Evolutionary conservation across 1,140 invertebrate genomes (phyloP).

Genomic region (Brachionus angularis): DNA sequence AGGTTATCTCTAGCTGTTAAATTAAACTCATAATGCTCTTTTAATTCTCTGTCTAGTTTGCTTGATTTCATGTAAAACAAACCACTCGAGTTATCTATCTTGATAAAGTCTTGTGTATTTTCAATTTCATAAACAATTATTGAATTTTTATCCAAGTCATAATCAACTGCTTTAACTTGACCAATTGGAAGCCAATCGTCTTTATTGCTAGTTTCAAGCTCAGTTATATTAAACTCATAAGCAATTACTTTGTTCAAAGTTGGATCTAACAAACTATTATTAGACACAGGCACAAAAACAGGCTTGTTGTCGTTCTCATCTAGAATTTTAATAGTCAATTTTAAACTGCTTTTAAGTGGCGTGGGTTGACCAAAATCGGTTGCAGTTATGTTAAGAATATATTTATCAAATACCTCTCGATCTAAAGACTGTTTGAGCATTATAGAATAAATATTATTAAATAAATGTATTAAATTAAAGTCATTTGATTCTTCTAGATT

Average conservation of each 20-base stretch:
- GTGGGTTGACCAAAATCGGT: slow-evolving; percentile 7
- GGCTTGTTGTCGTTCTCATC: slow-evolving; percentile 41
- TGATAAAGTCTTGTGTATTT: background rate
- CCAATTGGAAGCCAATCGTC: slow-evolving; percentile 1
- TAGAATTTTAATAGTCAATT: background rate
- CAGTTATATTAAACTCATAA: slow-evolving; percentile 3
- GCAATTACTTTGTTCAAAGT: background rate
- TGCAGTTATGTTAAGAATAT: slow-evolving; percentile 23
- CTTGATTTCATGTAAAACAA: background rate
- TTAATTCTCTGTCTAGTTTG: slow-evolving; percentile 20
- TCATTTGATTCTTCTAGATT: slow-evolving; percentile 19
- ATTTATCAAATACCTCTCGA: slow-evolving; percentile 16
- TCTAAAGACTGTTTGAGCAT: slow-evolving; percentile 31
- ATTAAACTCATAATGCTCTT: background rate
- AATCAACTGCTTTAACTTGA: slow-evolving; percentile 18
- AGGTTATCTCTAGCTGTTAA: background rate
- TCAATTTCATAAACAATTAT: background rate
- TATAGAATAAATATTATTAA: slow-evolving; percentile 38
- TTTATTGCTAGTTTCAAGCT: background rate
- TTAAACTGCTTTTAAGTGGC: background rate
- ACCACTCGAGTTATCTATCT: background rate
- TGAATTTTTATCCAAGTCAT: slow-evolving; percentile 6
- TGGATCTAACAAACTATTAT: background rate
- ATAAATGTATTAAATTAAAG: slow-evolving; percentile 20
- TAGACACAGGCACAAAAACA: background rate